Evolutionary conservation across 2,113 vertebrate species (phyloP), one percentile per base, ranked within the genome.

Genomic region (Isurus oxyrinchus): DNA sequence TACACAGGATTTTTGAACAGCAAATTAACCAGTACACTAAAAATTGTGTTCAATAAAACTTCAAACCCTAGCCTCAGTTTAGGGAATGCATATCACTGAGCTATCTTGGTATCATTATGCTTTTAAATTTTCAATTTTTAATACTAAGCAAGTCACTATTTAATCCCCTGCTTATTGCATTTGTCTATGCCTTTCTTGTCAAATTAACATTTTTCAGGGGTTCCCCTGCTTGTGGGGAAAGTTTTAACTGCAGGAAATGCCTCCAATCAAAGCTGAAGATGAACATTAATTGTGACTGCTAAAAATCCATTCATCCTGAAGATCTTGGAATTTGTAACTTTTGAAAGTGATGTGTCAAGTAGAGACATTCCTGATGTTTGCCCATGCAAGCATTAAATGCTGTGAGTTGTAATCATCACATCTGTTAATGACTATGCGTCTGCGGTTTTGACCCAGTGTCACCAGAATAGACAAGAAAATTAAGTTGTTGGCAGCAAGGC

Each of bases 251-350:
- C 90, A 94, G 90, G 59, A 63, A 94, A 94, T 94, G 90, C 90
- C n/a, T 94, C 59, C 59, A 94, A 94, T 63, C 35, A 63, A 94
- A 40, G 90, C 57, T 61, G 57, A 93, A 61, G 88, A 94, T 40
- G 59, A 93, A 93, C 57, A 93, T 94, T n/a, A 63, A 94, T 94
- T 94, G 90, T 94, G 90, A 94, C 90, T 66, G 59, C 35, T 94
- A 40, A 63, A 84, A 94, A 94, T 93, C 55, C 90, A 94, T 63
- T 63, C 90, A n/a, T 61, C 90, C 90, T 94, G 90, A 94, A 94
- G 35, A 63, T 66, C 14, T 63, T 94, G 90, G 59, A 63, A 94
- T 63, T 63, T n/a, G 90, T 63, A 61, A 63, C 61, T 66, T 66
- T 66, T 63, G 8, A 94, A 66, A 40, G 59, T 61, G 61, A 66